These are phyloP conservation scores for Cyprinodon tularosa DNA, from an alignment of 2,113 vertebrate species.

Conservation along the genomic window DNA sequence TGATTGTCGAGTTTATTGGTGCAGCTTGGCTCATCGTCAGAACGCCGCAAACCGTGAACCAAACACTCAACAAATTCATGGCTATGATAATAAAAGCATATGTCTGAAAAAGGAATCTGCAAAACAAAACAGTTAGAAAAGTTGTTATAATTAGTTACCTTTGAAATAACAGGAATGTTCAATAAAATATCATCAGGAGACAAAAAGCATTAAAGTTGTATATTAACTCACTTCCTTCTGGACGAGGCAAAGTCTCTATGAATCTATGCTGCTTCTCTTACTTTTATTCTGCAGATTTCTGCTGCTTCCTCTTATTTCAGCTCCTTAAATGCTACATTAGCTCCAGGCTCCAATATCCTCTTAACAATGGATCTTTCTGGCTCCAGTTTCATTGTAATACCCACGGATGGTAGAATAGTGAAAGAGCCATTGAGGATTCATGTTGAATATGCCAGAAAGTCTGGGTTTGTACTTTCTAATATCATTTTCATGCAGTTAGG, in stretches of 20 bases:
- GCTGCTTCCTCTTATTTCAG: background rate
- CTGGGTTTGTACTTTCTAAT: background rate
- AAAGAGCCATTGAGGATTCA: background rate
- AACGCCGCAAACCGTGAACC: background rate
- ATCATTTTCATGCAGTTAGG: background rate
- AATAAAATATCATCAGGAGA: no score
- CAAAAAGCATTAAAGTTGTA: no score
- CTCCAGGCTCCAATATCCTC: background rate
- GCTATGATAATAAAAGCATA: background rate
- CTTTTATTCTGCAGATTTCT: slow-evolving; percentile 19
- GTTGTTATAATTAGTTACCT: background rate
- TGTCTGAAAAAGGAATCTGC: background rate
- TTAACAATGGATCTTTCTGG: background rate
- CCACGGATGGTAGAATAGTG: background rate
- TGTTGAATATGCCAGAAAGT: background rate
- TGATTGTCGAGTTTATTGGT: rapidly evolving
- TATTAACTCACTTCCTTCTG: background rate
- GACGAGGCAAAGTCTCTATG: background rate
- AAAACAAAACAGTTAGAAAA: background rate
- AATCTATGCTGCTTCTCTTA: background rate
- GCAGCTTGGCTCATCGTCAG: background rate
- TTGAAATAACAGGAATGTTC: no score
- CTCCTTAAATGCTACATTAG: background rate
- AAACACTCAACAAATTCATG: slow-evolving; percentile 10
- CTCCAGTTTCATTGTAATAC: background rate